Base-by-base conservation (phyloP, 1,140 invertebrate species). In the Drosophila elegans region DNA sequence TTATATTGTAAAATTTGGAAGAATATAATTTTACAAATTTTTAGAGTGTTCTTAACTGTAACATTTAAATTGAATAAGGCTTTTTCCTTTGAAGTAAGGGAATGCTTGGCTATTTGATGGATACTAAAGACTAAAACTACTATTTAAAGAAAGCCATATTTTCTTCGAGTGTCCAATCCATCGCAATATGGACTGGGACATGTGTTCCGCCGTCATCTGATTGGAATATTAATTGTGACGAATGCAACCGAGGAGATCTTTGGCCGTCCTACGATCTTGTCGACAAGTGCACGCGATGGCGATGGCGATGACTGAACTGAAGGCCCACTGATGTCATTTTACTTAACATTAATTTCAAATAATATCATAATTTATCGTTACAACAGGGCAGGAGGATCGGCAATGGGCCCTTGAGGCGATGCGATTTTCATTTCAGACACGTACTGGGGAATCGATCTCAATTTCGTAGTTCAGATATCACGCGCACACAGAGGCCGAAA, bases 381-480 rank as follows among this genome's bases (percentile, higher is more conserved):
- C 83, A 86, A 38, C 64, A 13, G 21, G 42, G 39, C 21, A 12
- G 10, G 13, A 39, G 9, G 10, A 32, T 32, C 5, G 29, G 5
- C 29, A 32, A 32, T 42, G 3, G 21, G 16, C 21, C 4, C 4
- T 11, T n/a, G 4, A 61, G 16, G 42, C 42, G 9, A 44, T 32
- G 29, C 29, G 29, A 48, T 88, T 83, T 68, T 48, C 61, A 88
- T 67, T 78, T 54, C 69, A 68, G 64, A 53, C 84, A 88, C 84
- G 84, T 88, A 80, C 45, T 29, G 53, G 42, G 66, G 82, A 88
- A 88, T 88, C 84, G 84, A 88, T 88, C 84, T 88, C 84, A 88
- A 88, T 88, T 88, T 88, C 84, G 84, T 88, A 88, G 84, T 88
- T 88, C 84, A 88, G 84, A 88, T 88, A 88, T 88, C 84, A 88